phyloP scores from a whole-genome alignment of 2,113 vertebrate species.

The Capricornis sumatraensis region DNA sequence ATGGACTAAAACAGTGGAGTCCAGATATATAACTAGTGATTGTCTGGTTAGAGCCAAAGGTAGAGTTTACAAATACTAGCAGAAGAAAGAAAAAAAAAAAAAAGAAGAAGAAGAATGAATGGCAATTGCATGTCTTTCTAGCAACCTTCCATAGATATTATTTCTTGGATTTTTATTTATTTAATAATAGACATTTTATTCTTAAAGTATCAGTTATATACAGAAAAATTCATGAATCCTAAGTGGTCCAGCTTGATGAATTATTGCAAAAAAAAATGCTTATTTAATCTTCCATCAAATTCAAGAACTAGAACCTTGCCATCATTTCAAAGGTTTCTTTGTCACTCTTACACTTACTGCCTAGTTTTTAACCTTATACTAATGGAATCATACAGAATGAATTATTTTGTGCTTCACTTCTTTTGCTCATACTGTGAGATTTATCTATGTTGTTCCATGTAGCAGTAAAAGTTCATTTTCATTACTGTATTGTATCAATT shows the following conservation, averaged over 20 bases:
- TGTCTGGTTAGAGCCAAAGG: background rate
- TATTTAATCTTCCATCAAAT: background rate
- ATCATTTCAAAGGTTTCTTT: background rate
- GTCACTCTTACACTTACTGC: background rate
- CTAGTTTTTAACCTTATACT: background rate
- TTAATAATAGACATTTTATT: conserved; percentile 21
- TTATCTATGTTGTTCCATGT: background rate
- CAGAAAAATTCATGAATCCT: background rate
- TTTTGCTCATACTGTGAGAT: background rate
- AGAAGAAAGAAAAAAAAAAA: background rate
- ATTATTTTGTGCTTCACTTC: background rate
- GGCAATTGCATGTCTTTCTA: background rate
- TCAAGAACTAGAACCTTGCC: conserved; percentile 11
- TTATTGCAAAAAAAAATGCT: background rate
- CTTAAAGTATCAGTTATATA: background rate
- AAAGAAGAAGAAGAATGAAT: background rate
- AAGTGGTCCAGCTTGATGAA: background rate
- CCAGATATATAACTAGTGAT: background rate
- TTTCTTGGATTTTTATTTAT: conserved; percentile 4
- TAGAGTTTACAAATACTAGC: background rate
- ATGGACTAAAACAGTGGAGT: background rate
- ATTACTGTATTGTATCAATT: background rate
- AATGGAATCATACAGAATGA: background rate
- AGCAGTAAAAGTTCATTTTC: background rate
- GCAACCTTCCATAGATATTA: background rate